Evolutionary conservation across 2,888 invertebrate genomes (phyloP), one percentile per base, ranked within the genome.

Genomic region (Salticus scenicus): DNA sequence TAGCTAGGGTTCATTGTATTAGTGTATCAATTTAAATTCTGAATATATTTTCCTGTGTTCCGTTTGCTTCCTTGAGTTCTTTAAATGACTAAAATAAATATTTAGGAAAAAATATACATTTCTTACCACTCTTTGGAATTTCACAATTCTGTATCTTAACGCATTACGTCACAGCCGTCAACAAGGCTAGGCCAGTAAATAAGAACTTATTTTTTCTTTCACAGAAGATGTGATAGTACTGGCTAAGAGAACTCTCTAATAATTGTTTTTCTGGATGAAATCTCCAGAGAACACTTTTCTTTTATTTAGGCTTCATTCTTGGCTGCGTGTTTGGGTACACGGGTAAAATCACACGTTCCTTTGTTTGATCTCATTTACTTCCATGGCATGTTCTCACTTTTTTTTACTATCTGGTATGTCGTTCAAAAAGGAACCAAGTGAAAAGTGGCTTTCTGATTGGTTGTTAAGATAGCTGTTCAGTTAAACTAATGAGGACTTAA

Each of bases 281-380:
- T 57, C 57, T 57, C 57, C 24, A 4, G 24, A 24, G 57, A 57
- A 24, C 57, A 24, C 12, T 57, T 57, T 57, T 57, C 57, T 57
- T 57, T 57, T 57, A 57, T 57, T 57, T 57, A 24, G 57, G 24
- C 24, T 57, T 57, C 57, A 57, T 57, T 57, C 57, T 12, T 57
- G 57, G 24, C 57, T 57, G 57, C 57, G 57, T 57, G 57, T 12
- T n/a, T 57, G 57, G 1, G 57, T 57, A 24, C 24, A 7, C 24
- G 57, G 57, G 24, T 24, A 57, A 24, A 57, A 57, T 57, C 57
- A 57, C 57, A 57, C 57, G 57, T 57, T 24, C 57, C 24, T 24
- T 57, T 24, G 57, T 57, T 57, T 57, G 57, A 57, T 57, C 57
- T 57, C 57, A 57, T 57, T 57, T 57, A 57, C 57, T 20, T 57